These are phyloP conservation scores for Tapirus terrestris DNA, from an alignment of 2,113 vertebrate species.

Conservation along the genomic window DNA sequence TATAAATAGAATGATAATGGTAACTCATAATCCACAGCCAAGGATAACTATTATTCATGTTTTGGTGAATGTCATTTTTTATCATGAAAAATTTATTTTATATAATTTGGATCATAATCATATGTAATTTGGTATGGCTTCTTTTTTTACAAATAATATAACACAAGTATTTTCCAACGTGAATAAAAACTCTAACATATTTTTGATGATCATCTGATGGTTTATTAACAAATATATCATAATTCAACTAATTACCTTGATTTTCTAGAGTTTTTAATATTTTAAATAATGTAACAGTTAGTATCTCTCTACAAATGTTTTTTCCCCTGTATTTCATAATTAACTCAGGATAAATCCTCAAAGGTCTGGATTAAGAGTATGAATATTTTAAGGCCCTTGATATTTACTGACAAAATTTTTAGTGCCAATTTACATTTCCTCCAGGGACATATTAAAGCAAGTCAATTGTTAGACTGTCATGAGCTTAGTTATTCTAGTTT, in stretches of 20 bases:
- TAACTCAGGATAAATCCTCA: background rate
- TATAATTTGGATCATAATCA: background rate
- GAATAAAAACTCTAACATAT: background rate
- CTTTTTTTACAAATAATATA: background rate
- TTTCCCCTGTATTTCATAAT: background rate
- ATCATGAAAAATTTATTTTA: conserved; percentile 8
- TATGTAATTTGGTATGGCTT: background rate
- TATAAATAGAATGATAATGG: background rate
- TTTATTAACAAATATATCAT: background rate
- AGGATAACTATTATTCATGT: background rate
- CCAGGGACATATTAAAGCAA: background rate
- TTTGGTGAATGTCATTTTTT: background rate
- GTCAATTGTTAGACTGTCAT: background rate
- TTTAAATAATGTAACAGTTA: background rate
- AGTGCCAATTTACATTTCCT: background rate
- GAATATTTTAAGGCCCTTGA: background rate
- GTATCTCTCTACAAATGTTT: background rate
- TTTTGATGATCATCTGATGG: background rate
- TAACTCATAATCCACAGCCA: background rate
- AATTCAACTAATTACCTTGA: background rate
- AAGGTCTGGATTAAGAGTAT: background rate
- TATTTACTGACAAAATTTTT: background rate
- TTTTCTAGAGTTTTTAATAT: background rate
- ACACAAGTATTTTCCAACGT: background rate
- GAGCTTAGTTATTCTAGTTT: background rate